Percentiles rank a stretch among this genome's conserved stretches.
phyloP scores from a whole-genome alignment of 1,140 invertebrate species.

The Cephus cinctus region DNA sequence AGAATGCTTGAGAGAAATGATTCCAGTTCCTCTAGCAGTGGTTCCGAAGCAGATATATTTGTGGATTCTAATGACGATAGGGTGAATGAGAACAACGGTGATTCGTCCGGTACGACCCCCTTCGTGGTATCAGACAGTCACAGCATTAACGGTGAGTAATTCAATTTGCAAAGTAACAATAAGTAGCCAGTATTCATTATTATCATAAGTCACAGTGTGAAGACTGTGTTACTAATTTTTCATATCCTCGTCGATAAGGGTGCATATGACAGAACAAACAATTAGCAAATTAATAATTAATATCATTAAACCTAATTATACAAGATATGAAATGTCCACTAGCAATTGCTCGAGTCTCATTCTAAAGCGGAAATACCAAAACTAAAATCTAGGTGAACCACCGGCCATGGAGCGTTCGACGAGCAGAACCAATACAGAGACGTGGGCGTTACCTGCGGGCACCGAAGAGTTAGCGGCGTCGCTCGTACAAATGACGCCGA shows the following conservation, averaged over 20 bases:
- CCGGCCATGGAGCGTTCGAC: conserved; percentile 40
- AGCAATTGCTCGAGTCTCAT: no score
- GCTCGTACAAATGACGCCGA: conserved; percentile 23
- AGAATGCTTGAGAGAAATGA: conserved; percentile 20
- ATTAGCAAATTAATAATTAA: no score
- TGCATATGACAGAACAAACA: no score
- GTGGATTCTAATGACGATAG: conserved; percentile 17
- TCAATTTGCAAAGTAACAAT: no score
- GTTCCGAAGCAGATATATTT: conserved; percentile 31
- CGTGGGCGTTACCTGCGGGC: conserved; percentile 35
- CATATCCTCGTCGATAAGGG: no score
- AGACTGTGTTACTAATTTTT: no score
- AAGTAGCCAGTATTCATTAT: no score
- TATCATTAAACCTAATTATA: no score
- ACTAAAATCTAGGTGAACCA: conserved; percentile 37
- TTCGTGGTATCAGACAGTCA: conserved; percentile 44
- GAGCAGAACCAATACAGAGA: conserved; percentile 44
- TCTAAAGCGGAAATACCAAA: no score
- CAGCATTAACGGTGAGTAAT: conserved; percentile 46
- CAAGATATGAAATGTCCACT: no score
- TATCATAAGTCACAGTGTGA: no score
- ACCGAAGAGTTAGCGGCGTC: conserved; percentile 29
- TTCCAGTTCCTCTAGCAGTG: conserved; percentile 18
- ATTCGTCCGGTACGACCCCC: conserved; percentile 26
- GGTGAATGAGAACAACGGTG: conserved; percentile 17